Evolutionary conservation across 1,140 invertebrate species (phyloP).

Genomic region (Drosophila arizonae): DNA sequence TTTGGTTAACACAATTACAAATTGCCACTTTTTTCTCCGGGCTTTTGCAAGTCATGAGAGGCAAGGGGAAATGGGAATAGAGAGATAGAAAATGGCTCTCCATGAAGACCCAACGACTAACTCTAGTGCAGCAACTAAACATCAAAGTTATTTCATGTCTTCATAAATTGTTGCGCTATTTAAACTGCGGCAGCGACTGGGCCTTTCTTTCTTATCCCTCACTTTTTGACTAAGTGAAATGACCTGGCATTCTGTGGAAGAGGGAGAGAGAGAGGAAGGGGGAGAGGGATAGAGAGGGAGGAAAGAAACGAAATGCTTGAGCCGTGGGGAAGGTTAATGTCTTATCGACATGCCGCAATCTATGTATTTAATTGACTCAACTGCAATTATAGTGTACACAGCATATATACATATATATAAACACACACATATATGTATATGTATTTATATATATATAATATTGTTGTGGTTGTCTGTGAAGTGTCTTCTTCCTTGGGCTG

Average conservation of each 20-base stretch:
- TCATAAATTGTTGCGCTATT: slow-evolving; percentile 71
- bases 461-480: slow-evolving; percentile 26
- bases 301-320: slow-evolving; percentile 38
- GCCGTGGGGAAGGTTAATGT: slow-evolving; percentile 68
- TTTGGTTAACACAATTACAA: slow-evolving; percentile 57
- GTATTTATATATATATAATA: slow-evolving; percentile 32
- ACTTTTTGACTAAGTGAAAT: slow-evolving; percentile 74
- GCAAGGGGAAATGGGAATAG: not conserved
- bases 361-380: slow-evolving; percentile 81
- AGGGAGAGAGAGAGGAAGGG: not conserved
- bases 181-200: slow-evolving; percentile 25
- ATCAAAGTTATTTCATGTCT: slow-evolving; percentile 79
- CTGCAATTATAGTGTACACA: slow-evolving; percentile 76
- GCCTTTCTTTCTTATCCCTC: slow-evolving; percentile 49
- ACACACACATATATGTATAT: not conserved
- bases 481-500: slow-evolving; percentile 72
- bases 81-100: not conserved
- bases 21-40: slow-evolving; percentile 51
- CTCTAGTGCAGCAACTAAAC: slow-evolving; percentile 66
- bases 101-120: slow-evolving; percentile 6
- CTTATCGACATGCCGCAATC: slow-evolving; percentile 81
- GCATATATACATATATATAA: slow-evolving; percentile 20
- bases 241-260: slow-evolving; percentile 73
- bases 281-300: not conserved
- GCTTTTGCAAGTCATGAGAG: slow-evolving; percentile 63